Evolutionary conservation across 2,113 vertebrate genomes (phyloP).

Genomic region (Tachycineta bicolor): DNA sequence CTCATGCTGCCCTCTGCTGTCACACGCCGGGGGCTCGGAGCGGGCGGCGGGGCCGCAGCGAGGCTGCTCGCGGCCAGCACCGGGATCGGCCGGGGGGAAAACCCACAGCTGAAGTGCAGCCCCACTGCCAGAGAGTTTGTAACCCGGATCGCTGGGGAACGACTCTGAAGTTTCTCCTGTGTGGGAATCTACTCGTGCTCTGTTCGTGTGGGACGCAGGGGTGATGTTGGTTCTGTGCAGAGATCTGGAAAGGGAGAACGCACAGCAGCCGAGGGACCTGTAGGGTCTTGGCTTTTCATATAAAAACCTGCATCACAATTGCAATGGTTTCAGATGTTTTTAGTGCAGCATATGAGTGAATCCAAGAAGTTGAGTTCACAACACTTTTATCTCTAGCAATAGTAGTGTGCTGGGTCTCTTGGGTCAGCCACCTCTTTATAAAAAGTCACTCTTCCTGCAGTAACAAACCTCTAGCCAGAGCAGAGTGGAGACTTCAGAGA

Average conservation of each 20-base stretch:
- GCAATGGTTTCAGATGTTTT: background rate
- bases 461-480: background rate
- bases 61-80: fast-evolving
- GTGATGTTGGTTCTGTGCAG: background rate
- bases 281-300: background rate
- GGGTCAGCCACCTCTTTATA: background rate
- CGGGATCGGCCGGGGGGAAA: background rate
- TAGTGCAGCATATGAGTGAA: background rate
- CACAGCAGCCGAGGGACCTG: background rate
- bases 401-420: background rate
- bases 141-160: fast-evolving
- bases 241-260: background rate
- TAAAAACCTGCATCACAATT: fast-evolving
- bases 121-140: background rate
- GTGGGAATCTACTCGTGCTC: background rate
- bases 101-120: background rate
- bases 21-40: background rate
- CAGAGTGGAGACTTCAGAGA: background rate
- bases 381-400: background rate
- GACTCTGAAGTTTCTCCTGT: background rate
- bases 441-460: background rate
- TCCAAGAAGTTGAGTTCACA: background rate
- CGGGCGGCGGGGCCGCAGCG: fast-evolving
- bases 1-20: conserved; percentile 79
- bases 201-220: fast-evolving